Percentiles rank a stretch among this genome's conserved stretches.
Conservation (phyloP, 2,888 invertebrate genomes). For the Drosophila percnosoma region DNA sequence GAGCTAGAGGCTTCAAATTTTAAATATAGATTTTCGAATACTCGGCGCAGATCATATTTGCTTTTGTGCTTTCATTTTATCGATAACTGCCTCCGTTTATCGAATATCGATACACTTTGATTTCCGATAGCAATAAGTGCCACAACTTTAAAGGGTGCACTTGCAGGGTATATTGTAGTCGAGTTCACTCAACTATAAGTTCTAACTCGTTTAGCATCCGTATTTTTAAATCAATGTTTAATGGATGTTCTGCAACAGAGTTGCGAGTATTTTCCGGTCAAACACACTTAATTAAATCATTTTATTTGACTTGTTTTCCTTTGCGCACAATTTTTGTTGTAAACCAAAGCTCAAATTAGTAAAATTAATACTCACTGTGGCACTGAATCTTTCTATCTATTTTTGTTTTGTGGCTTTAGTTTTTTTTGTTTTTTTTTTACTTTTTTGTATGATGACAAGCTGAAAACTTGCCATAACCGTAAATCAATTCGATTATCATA, state of each 20-base stretch:
- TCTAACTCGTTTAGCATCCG: neutral
- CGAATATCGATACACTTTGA: too few species aligned
- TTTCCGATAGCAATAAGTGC: too few species aligned
- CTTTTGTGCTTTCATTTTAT: too few species aligned
- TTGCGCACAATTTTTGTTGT: constrained; percentile 25
- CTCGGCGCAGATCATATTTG: too few species aligned
- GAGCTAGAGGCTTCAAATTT: too few species aligned
- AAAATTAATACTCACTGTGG: constrained; percentile 35
- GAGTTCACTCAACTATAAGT: too few species aligned
- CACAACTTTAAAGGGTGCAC: too few species aligned
- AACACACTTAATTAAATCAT: too few species aligned
- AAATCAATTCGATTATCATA: constrained; percentile 44
- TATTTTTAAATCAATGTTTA: neutral
- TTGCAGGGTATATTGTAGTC: too few species aligned
- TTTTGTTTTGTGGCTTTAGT: neutral
- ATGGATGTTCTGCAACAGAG: too few species aligned
- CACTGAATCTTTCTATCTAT: constrained; percentile 24
- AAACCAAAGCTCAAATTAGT: constrained; percentile 47
- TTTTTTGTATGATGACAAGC: constrained; percentile 24
- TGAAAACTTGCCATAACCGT: constrained; percentile 35
- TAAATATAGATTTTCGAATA: rapidly evolving
- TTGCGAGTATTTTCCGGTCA: neutral
- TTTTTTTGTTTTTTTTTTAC: constrained; percentile 3
- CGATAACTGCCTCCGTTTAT: too few species aligned
- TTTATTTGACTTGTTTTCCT: constrained; percentile 7